These are phyloP conservation scores for Drosophila leonis DNA, from an alignment of 2,888 invertebrate genomes.

Conservation along the genomic window DNA sequence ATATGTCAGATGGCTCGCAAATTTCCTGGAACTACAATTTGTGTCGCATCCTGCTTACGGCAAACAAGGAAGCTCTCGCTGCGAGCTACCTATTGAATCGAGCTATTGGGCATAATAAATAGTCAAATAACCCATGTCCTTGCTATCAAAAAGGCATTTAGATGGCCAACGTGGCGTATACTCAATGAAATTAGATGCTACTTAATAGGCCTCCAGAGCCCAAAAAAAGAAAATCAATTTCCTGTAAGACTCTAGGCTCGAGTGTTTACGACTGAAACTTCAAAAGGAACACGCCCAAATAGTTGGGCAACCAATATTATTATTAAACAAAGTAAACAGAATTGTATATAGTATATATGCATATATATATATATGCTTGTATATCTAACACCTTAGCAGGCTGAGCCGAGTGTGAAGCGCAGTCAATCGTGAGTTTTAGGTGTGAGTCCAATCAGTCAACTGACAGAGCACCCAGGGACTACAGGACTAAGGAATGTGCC, in stretches of 20 bases:
- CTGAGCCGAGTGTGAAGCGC: neutral
- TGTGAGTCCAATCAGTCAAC: constrained; percentile 22
- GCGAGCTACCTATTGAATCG: constrained; percentile 25
- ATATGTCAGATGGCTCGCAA: neutral
- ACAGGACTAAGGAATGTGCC: neutral
- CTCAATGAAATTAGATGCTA: constrained; percentile 38
- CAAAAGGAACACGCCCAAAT: neutral
- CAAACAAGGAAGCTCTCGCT: neutral
- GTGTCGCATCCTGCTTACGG: neutral
- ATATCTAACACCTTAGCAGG: neutral
- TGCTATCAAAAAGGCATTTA: neutral
- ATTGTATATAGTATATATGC: neutral
- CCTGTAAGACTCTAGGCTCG: constrained; percentile 5
- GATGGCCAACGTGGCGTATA: constrained; percentile 20
- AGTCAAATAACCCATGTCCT: constrained; percentile 11
- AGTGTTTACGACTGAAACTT: constrained; percentile 15
- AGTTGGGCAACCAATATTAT: neutral
- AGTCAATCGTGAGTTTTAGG: constrained; percentile 7
- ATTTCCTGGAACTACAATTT: constrained; percentile 3
- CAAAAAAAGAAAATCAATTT: constrained; percentile 30
- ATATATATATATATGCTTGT: neutral
- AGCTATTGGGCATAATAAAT: constrained; percentile 33
- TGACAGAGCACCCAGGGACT: neutral
- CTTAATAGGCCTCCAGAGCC: constrained; percentile 5
- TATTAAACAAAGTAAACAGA: constrained; percentile 2